Evolutionary conservation across 30 jellyfish, hydroid and myxozoan genomes (phyloP).

Genomic region (Aurelia aurita complex sp. Pacific): DNA sequence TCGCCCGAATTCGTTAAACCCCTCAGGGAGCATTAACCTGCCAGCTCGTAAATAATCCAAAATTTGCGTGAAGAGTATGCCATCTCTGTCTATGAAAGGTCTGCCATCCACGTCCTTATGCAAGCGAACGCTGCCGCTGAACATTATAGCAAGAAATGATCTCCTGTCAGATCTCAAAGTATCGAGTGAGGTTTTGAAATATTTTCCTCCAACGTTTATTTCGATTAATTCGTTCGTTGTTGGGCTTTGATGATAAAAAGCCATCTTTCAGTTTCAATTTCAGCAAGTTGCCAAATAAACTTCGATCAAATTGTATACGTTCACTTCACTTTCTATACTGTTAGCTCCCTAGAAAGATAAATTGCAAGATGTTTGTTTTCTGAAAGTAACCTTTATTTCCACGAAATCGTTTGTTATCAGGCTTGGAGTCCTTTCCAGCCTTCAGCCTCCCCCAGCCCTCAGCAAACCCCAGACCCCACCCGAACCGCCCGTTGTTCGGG

Average conservation of each 20-base stretch:
- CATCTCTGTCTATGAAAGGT: constrained; percentile 59
- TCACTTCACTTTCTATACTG: too few relatives aligned
- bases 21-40: constrained; percentile 36
- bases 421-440: too few relatives aligned
- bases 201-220: constrained; percentile 63
- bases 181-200: constrained; percentile 29
- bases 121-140: constrained; percentile 55
- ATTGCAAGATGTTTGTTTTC: too few relatives aligned
- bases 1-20: constrained; percentile 48
- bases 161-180: constrained; percentile 43
- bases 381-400: too few relatives aligned
- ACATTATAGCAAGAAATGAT: constrained; percentile 58
- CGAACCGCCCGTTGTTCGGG: too few relatives aligned
- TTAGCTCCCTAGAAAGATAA: too few relatives aligned
- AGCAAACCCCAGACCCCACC: too few relatives aligned
- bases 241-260: not conserved
- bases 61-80: constrained; percentile 40
- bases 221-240: constrained; percentile 15
- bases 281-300: too few relatives aligned
- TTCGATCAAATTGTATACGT: too few relatives aligned
- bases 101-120: constrained; percentile 33
- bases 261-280: not conserved
- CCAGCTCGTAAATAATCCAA: constrained; percentile 60
- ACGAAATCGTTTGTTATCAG: too few relatives aligned
- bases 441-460: too few relatives aligned